Evolutionary conservation across 2,797 vertebrate genomes (phyloP), one percentile per base, ranked within the genome.

Genomic region (Heterohyrax brucei): DNA sequence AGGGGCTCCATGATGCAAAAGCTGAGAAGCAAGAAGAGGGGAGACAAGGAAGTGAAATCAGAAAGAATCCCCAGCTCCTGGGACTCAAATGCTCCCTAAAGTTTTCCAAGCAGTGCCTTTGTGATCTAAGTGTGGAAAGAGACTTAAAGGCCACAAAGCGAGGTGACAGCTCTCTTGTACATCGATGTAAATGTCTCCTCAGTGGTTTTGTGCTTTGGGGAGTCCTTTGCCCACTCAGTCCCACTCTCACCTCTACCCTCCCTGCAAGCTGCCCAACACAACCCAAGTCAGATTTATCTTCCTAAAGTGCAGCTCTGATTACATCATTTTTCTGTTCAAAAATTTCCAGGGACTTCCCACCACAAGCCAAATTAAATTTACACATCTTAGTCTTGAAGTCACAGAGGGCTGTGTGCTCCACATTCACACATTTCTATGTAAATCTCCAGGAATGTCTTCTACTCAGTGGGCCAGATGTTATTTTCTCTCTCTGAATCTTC

Each of bases 151-250:
- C 82, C 75, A n/a, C 33, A 28, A 73, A 48, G 33, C 1, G 22
- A 92, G 80, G 82, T 94, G 96, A 94, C 83, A 93, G 76, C 79
- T 93, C 91, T 7, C 22, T 21, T 80, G 56, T 18, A 73, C 87
- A 96, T 77, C 90, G 18, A 88, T 14, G 26, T 44, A 64, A 93
- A 53, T 76, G 56, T 33, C 30, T 85, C 83, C 78, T 73, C 73
- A 91, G 68, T 56, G 68, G 82, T 83, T 81, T 79, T 30, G 22
- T 53, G 78, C 79, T 80, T 46, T 5, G 80, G 77, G 48, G 92
- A 91, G 66, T 50, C 70, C 53, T 48, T 21, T 8, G 0, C 84
- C 89, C 78, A 30, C 84, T 50, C 78, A 44, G 70, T 9, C 30
- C 77, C 77, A 46, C 66, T 87, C 33, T 72, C 48, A 56, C 62